These are phyloP conservation scores for Picathartes gymnocephalus DNA, from an alignment of 2,113 vertebrate genomes.

Conservation along the genomic window DNA sequence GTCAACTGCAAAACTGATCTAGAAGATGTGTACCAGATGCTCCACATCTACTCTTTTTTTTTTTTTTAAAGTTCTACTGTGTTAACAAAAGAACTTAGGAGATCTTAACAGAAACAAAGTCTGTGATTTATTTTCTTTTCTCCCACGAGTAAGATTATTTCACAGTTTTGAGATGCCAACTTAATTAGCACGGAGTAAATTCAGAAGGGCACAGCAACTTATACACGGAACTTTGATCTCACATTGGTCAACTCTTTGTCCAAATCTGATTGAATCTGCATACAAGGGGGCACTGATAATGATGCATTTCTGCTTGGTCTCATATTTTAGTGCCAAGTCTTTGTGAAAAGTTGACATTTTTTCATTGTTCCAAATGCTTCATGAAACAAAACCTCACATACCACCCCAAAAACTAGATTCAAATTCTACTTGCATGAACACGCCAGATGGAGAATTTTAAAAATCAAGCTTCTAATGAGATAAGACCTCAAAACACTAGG, in stretches of 20 bases:
- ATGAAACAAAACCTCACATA: background rate
- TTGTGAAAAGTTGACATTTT: background rate
- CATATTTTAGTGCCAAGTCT: background rate
- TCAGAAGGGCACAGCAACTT: background rate
- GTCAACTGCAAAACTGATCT: constrained; percentile 47
- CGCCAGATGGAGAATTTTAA: background rate
- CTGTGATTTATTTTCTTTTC: rapidly evolving
- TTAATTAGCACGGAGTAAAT: background rate
- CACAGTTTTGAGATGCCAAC: background rate
- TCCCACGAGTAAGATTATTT: background rate
- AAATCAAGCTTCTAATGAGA: background rate
- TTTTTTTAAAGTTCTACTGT: background rate
- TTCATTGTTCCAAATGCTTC: background rate
- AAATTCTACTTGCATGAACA: background rate
- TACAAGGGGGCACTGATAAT: background rate
- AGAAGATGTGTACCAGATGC: constrained; percentile 55
- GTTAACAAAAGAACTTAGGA: background rate
- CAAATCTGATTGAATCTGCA: background rate
- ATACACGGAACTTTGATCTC: background rate
- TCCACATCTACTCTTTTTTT: background rate
- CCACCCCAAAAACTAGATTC: background rate
- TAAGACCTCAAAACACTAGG: background rate
- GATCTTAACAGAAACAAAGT: background rate
- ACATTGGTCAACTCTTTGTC: background rate
- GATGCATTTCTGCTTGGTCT: background rate